Conservation (phyloP, 2,113 vertebrate genomes). For the Diphyllodes magnificus region DNA sequence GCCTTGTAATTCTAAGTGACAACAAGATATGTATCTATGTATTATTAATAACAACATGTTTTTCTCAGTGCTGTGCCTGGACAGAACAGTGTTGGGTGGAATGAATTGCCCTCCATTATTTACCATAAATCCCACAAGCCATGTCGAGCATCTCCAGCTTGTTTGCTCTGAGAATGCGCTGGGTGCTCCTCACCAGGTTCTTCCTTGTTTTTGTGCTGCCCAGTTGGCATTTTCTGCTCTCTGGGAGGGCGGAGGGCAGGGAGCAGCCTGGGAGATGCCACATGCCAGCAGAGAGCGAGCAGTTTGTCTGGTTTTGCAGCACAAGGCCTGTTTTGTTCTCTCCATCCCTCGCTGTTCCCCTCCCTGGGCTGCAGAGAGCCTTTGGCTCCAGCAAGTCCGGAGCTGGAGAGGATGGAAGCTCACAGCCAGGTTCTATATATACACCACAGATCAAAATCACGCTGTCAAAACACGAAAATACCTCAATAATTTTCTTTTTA, state of each 20-base stretch:
- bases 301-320: not conserved
- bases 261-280: not conserved
- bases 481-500: constrained; percentile 9
- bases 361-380: not conserved
- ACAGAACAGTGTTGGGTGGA: not conserved
- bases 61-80: not conserved
- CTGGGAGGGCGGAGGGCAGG: not conserved
- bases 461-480: not conserved
- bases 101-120: not conserved
- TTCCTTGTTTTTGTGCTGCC: not conserved
- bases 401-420: not conserved
- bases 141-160: not conserved
- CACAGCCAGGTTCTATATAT: not conserved
- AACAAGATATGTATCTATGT: not conserved
- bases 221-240: not conserved
- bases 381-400: not conserved
- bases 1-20: not conserved
- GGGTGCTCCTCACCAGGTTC: not conserved
- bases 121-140: not conserved
- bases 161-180: not conserved
- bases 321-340: not conserved
- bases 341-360: not conserved
- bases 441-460: not conserved
- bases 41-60: not conserved
- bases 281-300: not conserved